phyloP scores from a whole-genome alignment of 2,797 vertebrate genomes.

The Mergus octosetaceus region DNA sequence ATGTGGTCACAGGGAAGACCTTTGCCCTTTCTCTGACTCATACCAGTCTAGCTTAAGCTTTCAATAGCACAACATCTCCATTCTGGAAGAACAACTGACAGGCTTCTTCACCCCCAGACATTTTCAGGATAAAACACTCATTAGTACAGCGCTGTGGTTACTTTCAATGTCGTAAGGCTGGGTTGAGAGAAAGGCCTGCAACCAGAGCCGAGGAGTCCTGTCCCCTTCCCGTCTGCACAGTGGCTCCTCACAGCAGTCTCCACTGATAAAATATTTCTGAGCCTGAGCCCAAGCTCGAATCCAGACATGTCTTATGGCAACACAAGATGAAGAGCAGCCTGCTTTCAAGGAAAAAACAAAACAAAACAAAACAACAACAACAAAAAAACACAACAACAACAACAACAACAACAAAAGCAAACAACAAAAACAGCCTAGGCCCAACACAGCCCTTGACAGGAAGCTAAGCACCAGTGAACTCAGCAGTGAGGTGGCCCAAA shows the following conservation, averaged over 20 bases:
- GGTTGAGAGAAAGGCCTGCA: background rate
- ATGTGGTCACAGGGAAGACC: background rate
- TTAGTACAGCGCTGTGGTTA: background rate
- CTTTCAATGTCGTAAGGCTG: background rate
- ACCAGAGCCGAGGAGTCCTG: background rate
- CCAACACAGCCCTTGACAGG: background rate
- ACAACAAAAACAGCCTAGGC: background rate
- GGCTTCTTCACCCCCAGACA: background rate
- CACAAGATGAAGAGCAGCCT: background rate
- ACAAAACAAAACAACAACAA: background rate
- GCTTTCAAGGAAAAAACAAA: background rate
- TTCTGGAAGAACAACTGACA: background rate
- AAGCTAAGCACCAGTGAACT: background rate
- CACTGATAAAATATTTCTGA: background rate
- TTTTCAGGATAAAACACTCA: conserved; percentile 3
- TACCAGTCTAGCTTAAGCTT: background rate
- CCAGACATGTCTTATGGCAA: background rate
- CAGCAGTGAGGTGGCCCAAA: rapidly evolving
- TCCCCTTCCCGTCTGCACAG: background rate
- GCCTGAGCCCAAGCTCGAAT: background rate
- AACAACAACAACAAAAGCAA: background rate
- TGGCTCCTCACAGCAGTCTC: background rate
- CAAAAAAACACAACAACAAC: no score
- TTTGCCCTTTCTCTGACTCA: conserved; percentile 41
- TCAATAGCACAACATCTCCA: background rate